Base-by-base conservation (phyloP, 2,888 invertebrate species). In the Drosophila anceps region DNA sequence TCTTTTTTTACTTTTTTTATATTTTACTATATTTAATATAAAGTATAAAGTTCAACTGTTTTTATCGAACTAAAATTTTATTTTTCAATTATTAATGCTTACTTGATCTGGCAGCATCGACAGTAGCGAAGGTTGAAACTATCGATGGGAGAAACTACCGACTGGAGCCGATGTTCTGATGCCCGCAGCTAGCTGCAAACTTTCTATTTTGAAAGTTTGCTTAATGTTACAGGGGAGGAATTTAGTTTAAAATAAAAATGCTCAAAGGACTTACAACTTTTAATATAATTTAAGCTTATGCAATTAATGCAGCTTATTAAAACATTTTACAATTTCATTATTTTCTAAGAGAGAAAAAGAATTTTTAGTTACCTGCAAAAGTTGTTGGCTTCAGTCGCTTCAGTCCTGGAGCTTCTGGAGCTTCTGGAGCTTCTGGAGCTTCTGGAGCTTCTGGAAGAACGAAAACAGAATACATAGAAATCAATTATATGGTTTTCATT, bases 401-500 rank as follows among this genome's bases (percentile, higher is more conserved):
- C 9, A 15, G 29, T 29, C 9, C 35, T 41, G 20, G 18, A 37
- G 35, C 68, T 69, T n/a, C 20, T 39, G 31, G n/a, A n/a, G n/a
- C n/a, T n/a, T n/a, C 20, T 39, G 33, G 24, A 24, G 24, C 24
- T 24, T 24, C 68, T 68, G 41, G n/a, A 15, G 35, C 68, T 69
- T n/a, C 20, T 39, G 33, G 24, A 24, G 24, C 24, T 24, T 24
- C 68, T 68, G 41, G n/a, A 15, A 59, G 18, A 13, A 18, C 48
- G 33, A 43, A 15, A 10, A 59, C 27, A 60, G 64, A 75, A 70
- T 70, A 57, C 51, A 70, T 57, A 31, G 70, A 64, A 62, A 78
- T 78, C 70, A 79, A 78, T 78, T 70, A 75, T 75, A 69, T 68
- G 58, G 59, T 79, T 64, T 76, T 43, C 66, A 63, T 66, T 73